Evolutionary conservation across 1,140 invertebrate species (phyloP).

Genomic region (Tribolium castaneum): DNA sequence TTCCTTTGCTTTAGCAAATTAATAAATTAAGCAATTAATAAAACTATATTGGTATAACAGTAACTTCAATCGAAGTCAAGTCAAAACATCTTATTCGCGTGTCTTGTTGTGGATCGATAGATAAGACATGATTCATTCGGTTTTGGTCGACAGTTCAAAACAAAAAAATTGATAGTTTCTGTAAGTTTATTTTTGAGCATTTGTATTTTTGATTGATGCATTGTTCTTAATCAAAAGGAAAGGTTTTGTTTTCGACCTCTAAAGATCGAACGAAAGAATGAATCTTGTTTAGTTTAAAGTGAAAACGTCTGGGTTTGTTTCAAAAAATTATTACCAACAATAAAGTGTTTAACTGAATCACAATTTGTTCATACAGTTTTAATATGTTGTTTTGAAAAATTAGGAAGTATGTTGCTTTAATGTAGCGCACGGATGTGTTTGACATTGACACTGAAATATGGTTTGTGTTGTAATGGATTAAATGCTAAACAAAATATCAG

Average conservation of each 20-base stretch:
- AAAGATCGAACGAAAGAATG: neutral
- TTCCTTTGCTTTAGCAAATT: no score
- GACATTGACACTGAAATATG: slow-evolving; percentile 14
- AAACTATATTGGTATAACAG: no score
- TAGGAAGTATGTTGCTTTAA: neutral
- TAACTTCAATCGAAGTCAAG: neutral
- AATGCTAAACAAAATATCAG: neutral
- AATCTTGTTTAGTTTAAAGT: no score
- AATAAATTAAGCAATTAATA: no score
- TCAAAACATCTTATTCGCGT: neutral
- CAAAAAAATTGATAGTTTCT: neutral
- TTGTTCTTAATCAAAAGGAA: neutral
- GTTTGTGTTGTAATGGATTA: neutral
- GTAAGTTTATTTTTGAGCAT: neutral
- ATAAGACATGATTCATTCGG: neutral
- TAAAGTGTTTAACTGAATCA: neutral
- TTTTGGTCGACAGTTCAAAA: neutral
- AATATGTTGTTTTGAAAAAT: neutral
- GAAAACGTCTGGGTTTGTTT: no score
- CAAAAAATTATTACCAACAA: no score
- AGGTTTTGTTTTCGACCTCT: neutral
- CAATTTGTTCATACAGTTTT: neutral
- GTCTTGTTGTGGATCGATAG: neutral
- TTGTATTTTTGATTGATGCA: neutral
- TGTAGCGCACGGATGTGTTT: neutral